Evolutionary conservation across 2,113 vertebrate species (phyloP).

Genomic region (Oryzias melastigma): DNA sequence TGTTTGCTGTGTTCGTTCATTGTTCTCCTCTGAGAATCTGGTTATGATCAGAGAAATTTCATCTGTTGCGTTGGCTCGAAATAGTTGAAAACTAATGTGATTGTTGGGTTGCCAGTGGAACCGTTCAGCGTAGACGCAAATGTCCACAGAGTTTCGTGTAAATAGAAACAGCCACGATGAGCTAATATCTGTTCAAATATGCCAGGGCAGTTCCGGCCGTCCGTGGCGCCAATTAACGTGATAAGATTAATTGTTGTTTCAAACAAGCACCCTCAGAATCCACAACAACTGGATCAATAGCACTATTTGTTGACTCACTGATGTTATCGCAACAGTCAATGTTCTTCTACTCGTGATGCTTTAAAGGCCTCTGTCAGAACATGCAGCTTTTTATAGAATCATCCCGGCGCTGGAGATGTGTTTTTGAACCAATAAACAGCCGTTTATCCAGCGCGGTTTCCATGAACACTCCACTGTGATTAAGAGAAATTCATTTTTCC

Average conservation of each 20-base stretch:
- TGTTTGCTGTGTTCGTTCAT: no score
- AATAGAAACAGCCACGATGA: conserved; percentile 12
- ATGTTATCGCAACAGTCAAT: conserved; percentile 58
- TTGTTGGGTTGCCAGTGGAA: neutral
- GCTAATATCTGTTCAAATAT: conserved; percentile 49
- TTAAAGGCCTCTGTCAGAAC: conserved; percentile 30
- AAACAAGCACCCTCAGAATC: conserved; percentile 17
- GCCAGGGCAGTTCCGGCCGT: conserved; percentile 32
- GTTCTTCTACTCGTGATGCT: conserved; percentile 32
- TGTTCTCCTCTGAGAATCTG: neutral
- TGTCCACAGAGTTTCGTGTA: conserved; percentile 6
- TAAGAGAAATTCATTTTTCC: conserved; percentile 4
- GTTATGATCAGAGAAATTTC: neutral
- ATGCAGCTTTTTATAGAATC: conserved; percentile 25
- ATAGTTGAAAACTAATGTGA: neutral
- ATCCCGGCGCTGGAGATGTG: conserved; percentile 4
- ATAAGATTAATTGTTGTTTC: conserved; percentile 38
- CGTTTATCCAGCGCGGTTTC: conserved; percentile 3
- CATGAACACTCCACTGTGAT: conserved; percentile 10
- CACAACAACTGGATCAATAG: conserved; percentile 60
- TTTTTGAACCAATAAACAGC: conserved; percentile 14
- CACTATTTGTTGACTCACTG: conserved; percentile 52
- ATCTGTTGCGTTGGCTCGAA: conserved; percentile 1
- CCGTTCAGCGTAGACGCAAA: neutral
- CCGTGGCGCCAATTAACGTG: conserved; percentile 36